Base-by-base conservation (phyloP, 2,888 invertebrate genomes). In the Euphydryas editha region DNA sequence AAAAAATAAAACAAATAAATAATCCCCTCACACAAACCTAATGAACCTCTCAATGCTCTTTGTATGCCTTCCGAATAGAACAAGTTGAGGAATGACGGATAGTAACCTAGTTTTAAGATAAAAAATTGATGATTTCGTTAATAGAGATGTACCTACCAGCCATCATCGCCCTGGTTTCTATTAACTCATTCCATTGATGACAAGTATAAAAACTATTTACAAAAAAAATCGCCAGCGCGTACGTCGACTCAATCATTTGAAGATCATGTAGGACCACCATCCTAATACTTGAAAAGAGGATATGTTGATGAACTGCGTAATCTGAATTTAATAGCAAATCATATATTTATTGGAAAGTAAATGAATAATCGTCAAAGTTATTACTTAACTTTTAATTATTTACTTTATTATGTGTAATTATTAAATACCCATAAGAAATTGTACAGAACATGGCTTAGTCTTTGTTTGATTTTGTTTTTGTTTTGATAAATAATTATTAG, bases 101-200 rank as follows among this genome's bases (percentile, higher is more conserved):
- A 2, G 15, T n/a, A n/a, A 24, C 51, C 51, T 51, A 11, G 51
- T n/a, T 51, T 51, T 13, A 5, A n/a, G 24, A n/a, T 7, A 3
- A 44, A 44, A 44, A 54, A 30, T 37, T 55, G 44, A 61, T 24
- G 24, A 18, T 61, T 61, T 55, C 20, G 24, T 54, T 61, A 61
- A 54, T 44, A 42, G n/a, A 15, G 55, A 20, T 36, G 36, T 24
- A 20, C 6, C 6, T 24, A 20, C 6, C 6, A 24, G 24, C 10
- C n/a, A 30, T 55, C 44, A n/a, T 55, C 51, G 55, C 15, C 62
- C 55, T 30, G 20, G 44, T 55, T 62, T 55, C 20, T 13, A 55
- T 30, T 30, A n/a, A 51, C 1, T 51, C 51, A 24, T 30, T 24
- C 51, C 7, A n/a, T 24, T 13, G n/a, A 18, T 15, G 51, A 24